Base-by-base conservation (phyloP, 2,797 vertebrate genomes). In the Melanitta fusca region DNA sequence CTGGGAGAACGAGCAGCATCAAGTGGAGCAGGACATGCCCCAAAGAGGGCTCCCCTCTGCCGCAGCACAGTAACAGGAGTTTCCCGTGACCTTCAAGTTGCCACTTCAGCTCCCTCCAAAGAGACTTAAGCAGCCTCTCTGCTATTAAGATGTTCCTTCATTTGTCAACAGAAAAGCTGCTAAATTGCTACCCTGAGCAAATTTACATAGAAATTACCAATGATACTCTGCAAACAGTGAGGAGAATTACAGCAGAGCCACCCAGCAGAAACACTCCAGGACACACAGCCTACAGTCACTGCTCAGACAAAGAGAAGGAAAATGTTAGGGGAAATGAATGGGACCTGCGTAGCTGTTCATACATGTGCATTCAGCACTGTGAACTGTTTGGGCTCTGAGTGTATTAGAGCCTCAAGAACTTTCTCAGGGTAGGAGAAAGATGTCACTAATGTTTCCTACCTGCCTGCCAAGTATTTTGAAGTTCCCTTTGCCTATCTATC, bases 171-270 rank as follows among this genome's bases (percentile, higher is more conserved):
- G 88, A 97, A 97, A 97, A 96, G 72, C 93, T 92, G 88, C 89
- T 97, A 95, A 97, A 97, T 97, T 97, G 96, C 92, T 95, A 95
- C 92, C 54, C 85, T 95, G 95, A 96, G 84, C 88, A 98, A 98
- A 98, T 98, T 97, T 97, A 96, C 97, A 98, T 93, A 96, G 95
- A 97, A 97, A 97, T 97, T 96, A 96, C 94, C 85, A 87, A 78
- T n/a, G 91, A 97, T 94, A 88, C 70, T 97, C 91, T 93, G 94
- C 89, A 98, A 96, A 98, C 10, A 85, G 90, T 89, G 82, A 73
- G 43, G 69, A 91, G 78, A 97, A 96, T 96, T 96, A 92, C 65
- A 95, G 92, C 49, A 75, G 74, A 95, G 89, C 71, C n/a, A 84
- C 43, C 60, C 85, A 68, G 93, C 32, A 70, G 77, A 86, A 61